Percentiles rank a stretch among this genome's conserved stretches.
phyloP scores from a whole-genome alignment of 2,888 invertebrate species.

The Cylloceria caligata region DNA sequence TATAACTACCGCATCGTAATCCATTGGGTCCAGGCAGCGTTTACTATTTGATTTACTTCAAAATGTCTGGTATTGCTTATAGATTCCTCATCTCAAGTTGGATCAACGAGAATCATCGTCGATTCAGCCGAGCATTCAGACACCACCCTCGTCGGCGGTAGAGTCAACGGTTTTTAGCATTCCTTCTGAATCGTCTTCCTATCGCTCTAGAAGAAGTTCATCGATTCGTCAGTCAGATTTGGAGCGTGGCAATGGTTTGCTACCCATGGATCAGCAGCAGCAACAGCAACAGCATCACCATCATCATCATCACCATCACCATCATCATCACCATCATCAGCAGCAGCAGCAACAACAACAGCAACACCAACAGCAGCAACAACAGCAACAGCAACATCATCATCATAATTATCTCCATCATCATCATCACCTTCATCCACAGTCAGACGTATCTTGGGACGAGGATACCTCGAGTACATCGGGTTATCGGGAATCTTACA shows the following conservation, averaged over 20 bases:
- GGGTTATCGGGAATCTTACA: conserved; percentile 91
- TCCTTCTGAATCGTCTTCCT: conserved; percentile 78
- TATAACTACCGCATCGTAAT: background rate
- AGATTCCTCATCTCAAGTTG: conserved; percentile 86
- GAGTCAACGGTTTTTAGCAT: conserved; percentile 75
- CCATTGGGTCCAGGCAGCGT: background rate
- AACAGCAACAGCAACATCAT: conserved; percentile 74
- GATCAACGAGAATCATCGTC: conserved; percentile 81
- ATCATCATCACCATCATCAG: conserved; percentile 75
- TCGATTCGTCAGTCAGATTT: conserved; percentile 74
- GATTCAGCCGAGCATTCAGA: conserved; percentile 65
- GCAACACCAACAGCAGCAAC: conserved; percentile 71
- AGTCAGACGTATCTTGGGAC: conserved; percentile 91
- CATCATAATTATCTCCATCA: conserved; percentile 73
- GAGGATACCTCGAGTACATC: conserved; percentile 93
- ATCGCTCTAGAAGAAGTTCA: conserved; percentile 74
- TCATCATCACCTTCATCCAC: conserved; percentile 78
- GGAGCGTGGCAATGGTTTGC: conserved; percentile 54
- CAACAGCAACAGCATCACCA: conserved; percentile 71
- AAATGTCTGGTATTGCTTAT: conserved; percentile 34
- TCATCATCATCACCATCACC: conserved; percentile 74
- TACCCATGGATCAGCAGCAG: conserved; percentile 73
- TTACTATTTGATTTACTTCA: background rate
- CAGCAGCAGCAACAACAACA: conserved; percentile 74
- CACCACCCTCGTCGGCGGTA: conserved; percentile 70